Percentiles rank a stretch among this genome's conserved stretches.
phyloP scores from a whole-genome alignment of 2,113 vertebrate genomes.

The Myotis lucifugus region DNA sequence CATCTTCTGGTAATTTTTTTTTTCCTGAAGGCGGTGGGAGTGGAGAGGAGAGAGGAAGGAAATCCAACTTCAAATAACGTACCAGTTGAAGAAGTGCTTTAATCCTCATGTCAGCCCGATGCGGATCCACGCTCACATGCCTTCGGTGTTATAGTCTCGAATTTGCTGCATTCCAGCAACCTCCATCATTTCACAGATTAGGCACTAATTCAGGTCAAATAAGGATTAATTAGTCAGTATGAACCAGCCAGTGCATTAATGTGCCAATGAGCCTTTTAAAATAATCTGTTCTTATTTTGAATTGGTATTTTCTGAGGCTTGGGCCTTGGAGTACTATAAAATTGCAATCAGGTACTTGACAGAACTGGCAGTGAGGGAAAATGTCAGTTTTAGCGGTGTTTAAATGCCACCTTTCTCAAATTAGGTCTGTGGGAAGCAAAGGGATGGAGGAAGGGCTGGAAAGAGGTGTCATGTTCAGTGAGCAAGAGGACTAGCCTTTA shows the following conservation, averaged over 20 bases:
- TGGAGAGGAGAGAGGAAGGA: constrained; percentile 14
- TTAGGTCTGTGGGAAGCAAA: constrained; percentile 81
- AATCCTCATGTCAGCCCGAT: constrained; percentile 64
- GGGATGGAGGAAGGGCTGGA: constrained; percentile 76
- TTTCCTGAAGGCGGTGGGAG: neutral
- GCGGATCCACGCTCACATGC: constrained; percentile 50
- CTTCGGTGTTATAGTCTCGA: constrained; percentile 64
- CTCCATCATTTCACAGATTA: constrained; percentile 82
- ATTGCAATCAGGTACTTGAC: constrained; percentile 77
- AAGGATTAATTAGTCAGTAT: constrained; percentile 84
- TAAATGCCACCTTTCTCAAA: constrained; percentile 82
- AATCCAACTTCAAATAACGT: constrained; percentile 55
- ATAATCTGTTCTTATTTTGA: constrained; percentile 80
- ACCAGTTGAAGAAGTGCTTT: constrained; percentile 56
- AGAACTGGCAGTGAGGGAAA: constrained; percentile 83
- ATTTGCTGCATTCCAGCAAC: constrained; percentile 72
- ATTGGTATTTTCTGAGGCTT: constrained; percentile 77
- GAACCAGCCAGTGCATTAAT: constrained; percentile 78
- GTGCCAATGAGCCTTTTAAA: constrained; percentile 78
- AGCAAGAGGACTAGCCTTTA: constrained; percentile 78
- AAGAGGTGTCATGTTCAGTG: constrained; percentile 78
- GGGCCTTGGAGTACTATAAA: constrained; percentile 81
- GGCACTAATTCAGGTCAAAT: constrained; percentile 85
- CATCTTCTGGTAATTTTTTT: constrained; percentile 55
- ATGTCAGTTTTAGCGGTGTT: constrained; percentile 81